Base-by-base conservation (phyloP, 2,888 invertebrate genomes). In the Dinocampus coccinellae region DNA sequence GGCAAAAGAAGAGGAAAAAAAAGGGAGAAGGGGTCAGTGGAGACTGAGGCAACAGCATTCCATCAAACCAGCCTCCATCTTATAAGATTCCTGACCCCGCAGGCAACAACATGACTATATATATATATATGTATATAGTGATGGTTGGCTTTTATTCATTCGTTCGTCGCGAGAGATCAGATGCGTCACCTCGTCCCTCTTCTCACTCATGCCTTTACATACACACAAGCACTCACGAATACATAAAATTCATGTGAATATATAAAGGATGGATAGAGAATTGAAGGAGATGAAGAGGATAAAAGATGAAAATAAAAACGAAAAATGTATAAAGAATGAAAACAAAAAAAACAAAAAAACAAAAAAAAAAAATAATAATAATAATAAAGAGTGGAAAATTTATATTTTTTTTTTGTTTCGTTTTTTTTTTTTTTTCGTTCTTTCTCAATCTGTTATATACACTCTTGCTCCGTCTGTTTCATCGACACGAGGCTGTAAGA, bases 31-130 rank as follows among this genome's bases (percentile, higher is more conserved):
- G 16, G 78, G 76, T 76, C 74, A 78, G 75, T 76, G 73, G 77
- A 78, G 79, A 81, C 80, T 79, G 80, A 81, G 83, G 84, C 84
- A 83, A 84, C 85, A 83, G 81, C 86, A 86, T 86, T 87, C 86
- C 86, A 86, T 87, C 86, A 86, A 86, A 85, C 83, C 85, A 85
- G 86, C 85, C 85, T 85, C 84, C 86, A 86, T 85, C 85, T 87
- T 83, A 82, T 79, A 79, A 34, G 26, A 65, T 71, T 58, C 68
- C 70, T 71, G 81, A 81, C 80, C 81, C 83, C 82, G 76, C 80
- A 73, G 80, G 82, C 82, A 77, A 81, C 79, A 67, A 20, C 22
- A 57, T n/a, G n/a, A 33, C 13, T n/a, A 26, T n/a, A 10, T 53
- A 53, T 20, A 53, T 20, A 10, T 29, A 29, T 29, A 29, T 29